Conservation (phyloP, 2,113 vertebrate species). For the Neolamprologus kungweensis region DNA sequence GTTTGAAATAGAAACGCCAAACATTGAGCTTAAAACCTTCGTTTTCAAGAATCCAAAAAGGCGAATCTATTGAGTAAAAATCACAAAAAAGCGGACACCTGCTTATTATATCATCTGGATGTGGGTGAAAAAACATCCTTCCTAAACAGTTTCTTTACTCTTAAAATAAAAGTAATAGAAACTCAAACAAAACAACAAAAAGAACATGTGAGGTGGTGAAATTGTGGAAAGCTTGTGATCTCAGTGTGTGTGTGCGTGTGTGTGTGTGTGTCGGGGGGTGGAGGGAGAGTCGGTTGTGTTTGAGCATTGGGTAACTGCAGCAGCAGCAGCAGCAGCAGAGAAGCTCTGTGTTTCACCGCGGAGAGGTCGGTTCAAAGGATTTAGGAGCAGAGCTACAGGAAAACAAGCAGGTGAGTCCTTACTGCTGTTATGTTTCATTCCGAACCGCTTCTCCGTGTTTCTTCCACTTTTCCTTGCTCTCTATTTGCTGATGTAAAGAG, state of each 20-base stretch:
- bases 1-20: background rate
- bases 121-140: fast-evolving
- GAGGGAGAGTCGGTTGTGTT: background rate
- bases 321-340: slow-evolving; percentile 13
- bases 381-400: background rate
- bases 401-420: slow-evolving; percentile 29
- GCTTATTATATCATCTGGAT: background rate
- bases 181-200: background rate
- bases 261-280: background rate
- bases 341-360: background rate
- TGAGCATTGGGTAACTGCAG: slow-evolving; percentile 13
- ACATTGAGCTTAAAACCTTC: background rate
- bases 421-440: background rate
- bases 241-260: background rate
- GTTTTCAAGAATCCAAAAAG: background rate
- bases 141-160: background rate
- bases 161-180: background rate
- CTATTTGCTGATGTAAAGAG: background rate
- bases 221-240: background rate
- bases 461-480: background rate
- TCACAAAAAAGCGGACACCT: background rate
- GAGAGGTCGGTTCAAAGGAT: background rate
- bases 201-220: background rate
- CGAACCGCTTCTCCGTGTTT: background rate
- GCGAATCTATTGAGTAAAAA: background rate